Evolutionary conservation across 2,797 vertebrate genomes (phyloP), one percentile per base, ranked within the genome.

Genomic region (Protosalanx chinensis): DNA sequence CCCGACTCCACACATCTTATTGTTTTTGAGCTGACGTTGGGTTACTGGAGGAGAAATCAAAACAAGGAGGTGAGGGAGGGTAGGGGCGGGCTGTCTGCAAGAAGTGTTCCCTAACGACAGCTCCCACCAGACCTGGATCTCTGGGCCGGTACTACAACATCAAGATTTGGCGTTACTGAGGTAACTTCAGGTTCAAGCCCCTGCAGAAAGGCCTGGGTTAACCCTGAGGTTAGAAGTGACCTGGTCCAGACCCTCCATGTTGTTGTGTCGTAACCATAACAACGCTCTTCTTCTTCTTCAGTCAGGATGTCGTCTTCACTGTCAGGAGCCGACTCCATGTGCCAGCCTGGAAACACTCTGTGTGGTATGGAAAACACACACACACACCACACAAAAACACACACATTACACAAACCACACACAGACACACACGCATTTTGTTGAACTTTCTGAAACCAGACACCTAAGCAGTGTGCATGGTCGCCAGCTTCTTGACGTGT

Each of bases 271-370:
- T 66, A 7, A 66, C 23, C 41, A 27, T 27, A 3, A 51, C 4
- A 15, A 23, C 29, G 37, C 37, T 61, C 20, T 72, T 68, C 67
- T 73, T 20, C 62, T 29, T 64, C 72, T 64, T 32, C 13, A 70
- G 67, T 13, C 80, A 94, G 90, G 79, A 94, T 93, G 92, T 87
- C 91, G 61, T 84, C 91, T 57, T 84, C 78, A 10, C 18, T 73
- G 57, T 76, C 87, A 27, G 64, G 76, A 0, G 56, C 82, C 58
- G 86, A 86, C 70, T 75, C 1, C 60, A 67, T 0, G 33, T 94
- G 93, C 71, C 0, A 76, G 0, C 58, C 68, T 0, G 90, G 87
- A 67, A 92, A 93, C 30, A 90, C 81, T 0, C 13, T 91, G 60
- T 94, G 93, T 76, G 85, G 93, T 94, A 51, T 5, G 57, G 13